Evolutionary conservation across 2,113 vertebrate genomes (phyloP), one percentile per base, ranked within the genome.

Genomic region (Myxocyprinus asiaticus): DNA sequence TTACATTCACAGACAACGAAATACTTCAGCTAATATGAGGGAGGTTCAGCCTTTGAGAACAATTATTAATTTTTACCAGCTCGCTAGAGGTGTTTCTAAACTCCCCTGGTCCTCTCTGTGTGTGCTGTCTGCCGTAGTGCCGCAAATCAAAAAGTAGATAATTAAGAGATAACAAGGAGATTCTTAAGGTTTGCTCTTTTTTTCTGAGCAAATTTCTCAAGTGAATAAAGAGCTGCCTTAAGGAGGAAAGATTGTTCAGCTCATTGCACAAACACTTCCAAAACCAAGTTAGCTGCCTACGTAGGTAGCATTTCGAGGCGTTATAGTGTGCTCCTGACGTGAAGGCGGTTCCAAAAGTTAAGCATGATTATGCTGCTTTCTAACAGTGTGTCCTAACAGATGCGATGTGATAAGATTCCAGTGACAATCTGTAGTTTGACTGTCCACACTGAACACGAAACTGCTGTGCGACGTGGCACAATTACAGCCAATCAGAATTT

Each of bases 91-190:
- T 58, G 51, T 65, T 73, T 48, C 12, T 17, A 17, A 45, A 8
- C 17, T 80, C 51, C 63, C 77, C 48, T 9, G 17, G 42, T 42
- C 47, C 47, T 48, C 7, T 17, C 68, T 11, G 22, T 33, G 22
- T 33, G 22, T 33, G 22, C 22, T 33, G 50, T 55, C 48, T 65
- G 69, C 62, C 9, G 44, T 48, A 48, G 22, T 47, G 47, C 71
- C 44, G 68, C 48, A 58, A 83, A 50, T 76, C 48, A 53, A 80
- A 33, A 80, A 5, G 33, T 17, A 77, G 78, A 67, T 83, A 80
- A 80, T 83, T 71, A 83, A 80, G 66, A 73, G 53, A 83, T 72
- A 83, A 67, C 68, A 15, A 72, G 44, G 15, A 44, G 8, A 63
- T 7, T 47, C 42, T 15, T 72, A 58, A 55, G 62, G 68, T 63